Conservation (phyloP, 2,888 invertebrate genomes). For the Drosophila longiperda region DNA sequence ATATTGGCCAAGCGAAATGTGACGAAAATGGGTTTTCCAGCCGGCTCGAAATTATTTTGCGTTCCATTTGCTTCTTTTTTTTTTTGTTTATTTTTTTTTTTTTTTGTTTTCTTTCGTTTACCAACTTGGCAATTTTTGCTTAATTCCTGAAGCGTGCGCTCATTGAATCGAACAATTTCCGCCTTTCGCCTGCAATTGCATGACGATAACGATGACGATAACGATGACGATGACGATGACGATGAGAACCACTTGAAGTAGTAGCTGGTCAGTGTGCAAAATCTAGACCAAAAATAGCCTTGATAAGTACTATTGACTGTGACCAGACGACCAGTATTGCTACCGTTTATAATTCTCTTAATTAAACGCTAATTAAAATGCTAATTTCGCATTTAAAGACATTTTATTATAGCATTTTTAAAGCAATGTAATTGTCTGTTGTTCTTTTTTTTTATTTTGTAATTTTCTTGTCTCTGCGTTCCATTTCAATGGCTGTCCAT, state of each 20-base stretch:
- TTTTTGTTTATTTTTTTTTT: not conserved
- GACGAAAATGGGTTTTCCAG: conserved; percentile 5
- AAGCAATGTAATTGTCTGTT: conserved; percentile 21
- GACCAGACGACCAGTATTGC: conserved; percentile 10
- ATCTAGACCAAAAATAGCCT: conserved; percentile 39
- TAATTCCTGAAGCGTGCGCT: conserved; percentile 48
- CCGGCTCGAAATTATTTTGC: not conserved
- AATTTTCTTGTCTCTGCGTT: conserved; percentile 22
- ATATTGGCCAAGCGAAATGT: conserved; percentile 8
- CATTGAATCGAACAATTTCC: conserved; percentile 53
- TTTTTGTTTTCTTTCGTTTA: not conserved
- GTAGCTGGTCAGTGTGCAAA: conserved; percentile 2
- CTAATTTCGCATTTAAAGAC: conserved; percentile 60
- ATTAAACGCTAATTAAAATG: conserved; percentile 68
- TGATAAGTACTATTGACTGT: conserved; percentile 15
- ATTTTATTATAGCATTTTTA: conserved; percentile 45
- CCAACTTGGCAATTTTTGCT: conserved; percentile 15
- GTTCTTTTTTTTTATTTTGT: conserved; percentile 19
- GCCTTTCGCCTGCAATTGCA: conserved; percentile 64
- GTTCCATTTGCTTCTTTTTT: not conserved
- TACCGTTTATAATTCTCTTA: conserved; percentile 74
- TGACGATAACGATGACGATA: conserved; percentile 36
- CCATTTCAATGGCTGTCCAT: conserved; percentile 49
- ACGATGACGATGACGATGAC: not conserved
- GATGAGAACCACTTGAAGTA: conserved; percentile 7